Conservation (phyloP, 2,888 invertebrate genomes). For the Cheilosia vernalis region DNA sequence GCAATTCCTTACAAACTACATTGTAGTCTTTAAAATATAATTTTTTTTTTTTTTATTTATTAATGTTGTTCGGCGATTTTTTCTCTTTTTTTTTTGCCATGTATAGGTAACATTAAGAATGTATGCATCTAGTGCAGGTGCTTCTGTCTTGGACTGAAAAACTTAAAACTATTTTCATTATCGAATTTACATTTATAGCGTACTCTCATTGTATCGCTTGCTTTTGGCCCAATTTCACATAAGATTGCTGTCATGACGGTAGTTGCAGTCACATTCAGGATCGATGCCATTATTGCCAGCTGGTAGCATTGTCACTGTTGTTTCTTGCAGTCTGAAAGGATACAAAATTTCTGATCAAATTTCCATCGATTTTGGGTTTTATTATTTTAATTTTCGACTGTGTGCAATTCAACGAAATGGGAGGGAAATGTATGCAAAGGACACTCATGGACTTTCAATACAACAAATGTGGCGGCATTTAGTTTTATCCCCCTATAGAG, state of each 20-base stretch:
- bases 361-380: neutral
- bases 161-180: conserved; percentile 12
- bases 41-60: neutral
- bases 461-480: too few relatives aligned
- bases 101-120: neutral
- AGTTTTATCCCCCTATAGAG: too few relatives aligned
- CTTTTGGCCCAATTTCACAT: conserved; percentile 50
- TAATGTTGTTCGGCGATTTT: neutral
- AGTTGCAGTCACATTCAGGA: conserved; percentile 64
- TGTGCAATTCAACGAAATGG: neutral
- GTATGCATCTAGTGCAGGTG: neutral
- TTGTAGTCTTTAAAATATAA: conserved; percentile 7
- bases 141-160: neutral
- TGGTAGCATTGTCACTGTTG: conserved; percentile 80
- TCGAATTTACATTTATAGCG: conserved; percentile 1
- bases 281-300: conserved; percentile 77
- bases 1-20: conserved; percentile 18
- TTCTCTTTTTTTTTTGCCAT: neutral
- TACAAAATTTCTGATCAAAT: neutral
- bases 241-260: conserved; percentile 42
- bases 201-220: conserved; percentile 16
- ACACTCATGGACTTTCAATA: too few relatives aligned
- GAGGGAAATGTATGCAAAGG: too few relatives aligned
- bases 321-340: conserved; percentile 77
- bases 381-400: neutral